Evolutionary conservation across 1,140 invertebrate genomes (phyloP).

Genomic region (Solenopsis invicta): DNA sequence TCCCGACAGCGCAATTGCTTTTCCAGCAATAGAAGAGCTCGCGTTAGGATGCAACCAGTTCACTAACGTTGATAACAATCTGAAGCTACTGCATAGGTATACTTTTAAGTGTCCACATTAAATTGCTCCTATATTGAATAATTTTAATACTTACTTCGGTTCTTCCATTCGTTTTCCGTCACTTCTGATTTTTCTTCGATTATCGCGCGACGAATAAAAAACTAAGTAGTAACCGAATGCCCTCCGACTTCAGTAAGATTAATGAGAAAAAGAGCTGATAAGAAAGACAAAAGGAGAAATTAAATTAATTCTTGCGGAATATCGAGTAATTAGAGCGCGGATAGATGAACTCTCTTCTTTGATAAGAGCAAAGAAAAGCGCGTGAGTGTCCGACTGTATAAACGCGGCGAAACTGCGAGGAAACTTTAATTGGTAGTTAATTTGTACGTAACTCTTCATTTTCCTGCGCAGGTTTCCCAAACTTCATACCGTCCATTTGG

Average conservation of each 20-base stretch:
- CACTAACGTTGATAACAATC: slow-evolving; percentile 80
- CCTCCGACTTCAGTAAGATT: not conserved
- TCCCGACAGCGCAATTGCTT: slow-evolving; percentile 83
- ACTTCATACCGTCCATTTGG: slow-evolving; percentile 88
- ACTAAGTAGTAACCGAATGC: not conserved
- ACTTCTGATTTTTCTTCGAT: not conserved
- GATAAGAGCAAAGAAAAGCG: slow-evolving; percentile 19
- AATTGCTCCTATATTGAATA: not conserved
- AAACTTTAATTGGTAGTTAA: slow-evolving; percentile 61
- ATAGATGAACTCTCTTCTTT: slow-evolving; percentile 9
- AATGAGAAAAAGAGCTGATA: not conserved
- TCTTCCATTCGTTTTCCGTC: not conserved
- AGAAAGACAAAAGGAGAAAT: not conserved
- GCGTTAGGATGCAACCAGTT: slow-evolving; percentile 87
- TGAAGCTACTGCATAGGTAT: slow-evolving; percentile 80
- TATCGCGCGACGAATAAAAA: not conserved
- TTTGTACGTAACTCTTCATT: slow-evolving; percentile 53
- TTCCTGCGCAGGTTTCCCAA: slow-evolving; percentile 84
- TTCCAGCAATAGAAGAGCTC: slow-evolving; percentile 86
- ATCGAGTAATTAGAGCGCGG: slow-evolving; percentile 27
- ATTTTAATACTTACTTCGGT: not conserved
- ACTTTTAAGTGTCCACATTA: not conserved
- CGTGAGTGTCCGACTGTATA: slow-evolving; percentile 11
- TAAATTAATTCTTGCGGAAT: slow-evolving; percentile 16
- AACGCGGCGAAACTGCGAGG: slow-evolving; percentile 11